Percentiles rank a stretch among this genome's conserved stretches.
Evolutionary conservation across 2,888 invertebrate species (phyloP).

Genomic region (Adineta ricciae): DNA sequence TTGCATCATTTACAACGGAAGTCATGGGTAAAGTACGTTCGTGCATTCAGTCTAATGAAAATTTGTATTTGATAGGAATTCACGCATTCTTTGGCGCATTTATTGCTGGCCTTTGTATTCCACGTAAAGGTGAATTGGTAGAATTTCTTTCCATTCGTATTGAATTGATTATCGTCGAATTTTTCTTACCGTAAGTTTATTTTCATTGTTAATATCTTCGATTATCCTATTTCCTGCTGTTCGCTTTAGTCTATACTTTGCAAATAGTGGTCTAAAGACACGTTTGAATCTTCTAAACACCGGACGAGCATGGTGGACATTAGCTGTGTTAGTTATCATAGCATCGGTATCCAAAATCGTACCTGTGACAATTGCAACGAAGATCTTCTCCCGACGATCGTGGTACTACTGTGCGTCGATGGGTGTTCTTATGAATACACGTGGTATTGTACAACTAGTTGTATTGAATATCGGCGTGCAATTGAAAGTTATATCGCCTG

Average conservation of each 20-base stretch:
- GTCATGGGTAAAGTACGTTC: neutral
- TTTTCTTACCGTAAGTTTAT: neutral
- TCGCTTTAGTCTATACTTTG: neutral
- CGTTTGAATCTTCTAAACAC: neutral
- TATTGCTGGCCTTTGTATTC: neutral
- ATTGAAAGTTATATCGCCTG: neutral
- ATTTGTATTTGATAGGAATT: too few relatives aligned
- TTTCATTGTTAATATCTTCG: neutral
- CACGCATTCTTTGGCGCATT: slow-evolving; percentile 14
- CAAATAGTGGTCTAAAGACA: neutral
- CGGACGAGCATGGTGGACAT: neutral
- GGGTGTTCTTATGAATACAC: neutral
- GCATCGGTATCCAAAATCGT: neutral
- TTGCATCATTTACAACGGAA: slow-evolving; percentile 8
- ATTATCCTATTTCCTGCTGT: neutral
- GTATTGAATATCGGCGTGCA: neutral
- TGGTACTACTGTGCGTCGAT: neutral
- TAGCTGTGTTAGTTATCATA: neutral
- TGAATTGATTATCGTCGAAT: slow-evolving; percentile 12
- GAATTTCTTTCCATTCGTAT: neutral
- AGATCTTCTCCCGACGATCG: neutral
- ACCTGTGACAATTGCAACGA: neutral
- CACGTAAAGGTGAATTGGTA: neutral
- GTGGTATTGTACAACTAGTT: slow-evolving; percentile 4
- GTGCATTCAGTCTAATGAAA: too few relatives aligned